A percentile compares a stretch with the other conserved stretches of the same genome.
Conservation (phyloP, 2,888 invertebrate genomes). For the Rhaphigaster nebulosa region DNA sequence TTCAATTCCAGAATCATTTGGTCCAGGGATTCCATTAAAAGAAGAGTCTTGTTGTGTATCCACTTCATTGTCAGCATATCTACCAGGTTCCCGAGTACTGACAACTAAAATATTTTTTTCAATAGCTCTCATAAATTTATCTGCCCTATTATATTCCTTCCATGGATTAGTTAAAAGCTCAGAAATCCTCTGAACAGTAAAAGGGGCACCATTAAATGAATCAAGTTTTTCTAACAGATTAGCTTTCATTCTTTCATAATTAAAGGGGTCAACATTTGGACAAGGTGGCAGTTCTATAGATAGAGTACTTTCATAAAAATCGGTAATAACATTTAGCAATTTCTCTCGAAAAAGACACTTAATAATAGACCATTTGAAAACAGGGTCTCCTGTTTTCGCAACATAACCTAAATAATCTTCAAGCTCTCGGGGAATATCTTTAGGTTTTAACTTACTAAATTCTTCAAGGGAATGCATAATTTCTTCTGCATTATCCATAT, state of each 20-base stretch:
- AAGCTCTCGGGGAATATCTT: slow-evolving; percentile 88
- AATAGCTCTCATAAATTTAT: slow-evolving; percentile 96
- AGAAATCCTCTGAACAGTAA: slow-evolving; percentile 95
- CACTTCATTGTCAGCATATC: slow-evolving; percentile 60
- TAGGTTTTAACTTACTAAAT: slow-evolving; percentile 82
- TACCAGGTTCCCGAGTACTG: slow-evolving; percentile 72
- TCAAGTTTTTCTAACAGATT: slow-evolving; percentile 86
- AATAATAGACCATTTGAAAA: slow-evolving; percentile 91
- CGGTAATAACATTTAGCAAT: slow-evolving; percentile 86
- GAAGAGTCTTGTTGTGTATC: slow-evolving; percentile 63
- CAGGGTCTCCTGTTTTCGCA: slow-evolving; percentile 93
- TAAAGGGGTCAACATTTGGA: slow-evolving; percentile 92
- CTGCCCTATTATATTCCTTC: slow-evolving; percentile 94
- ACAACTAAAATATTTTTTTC: slow-evolving; percentile 95
- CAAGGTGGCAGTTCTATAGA: slow-evolving; percentile 84
- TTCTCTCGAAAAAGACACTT: slow-evolving; percentile 91
- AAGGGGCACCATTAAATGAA: slow-evolving; percentile 90
- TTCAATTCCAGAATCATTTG: slow-evolving; percentile 60
- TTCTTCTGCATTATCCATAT: slow-evolving; percentile 90
- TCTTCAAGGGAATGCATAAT: slow-evolving; percentile 86
- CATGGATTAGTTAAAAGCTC: slow-evolving; percentile 92
- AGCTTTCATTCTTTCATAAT: slow-evolving; percentile 89
- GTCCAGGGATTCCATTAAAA: slow-evolving; percentile 65
- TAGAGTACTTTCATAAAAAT: slow-evolving; percentile 87
- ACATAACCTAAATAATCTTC: slow-evolving; percentile 92